Evolutionary conservation across 2,888 invertebrate species (phyloP).

Genomic region (Julus scanicus): DNA sequence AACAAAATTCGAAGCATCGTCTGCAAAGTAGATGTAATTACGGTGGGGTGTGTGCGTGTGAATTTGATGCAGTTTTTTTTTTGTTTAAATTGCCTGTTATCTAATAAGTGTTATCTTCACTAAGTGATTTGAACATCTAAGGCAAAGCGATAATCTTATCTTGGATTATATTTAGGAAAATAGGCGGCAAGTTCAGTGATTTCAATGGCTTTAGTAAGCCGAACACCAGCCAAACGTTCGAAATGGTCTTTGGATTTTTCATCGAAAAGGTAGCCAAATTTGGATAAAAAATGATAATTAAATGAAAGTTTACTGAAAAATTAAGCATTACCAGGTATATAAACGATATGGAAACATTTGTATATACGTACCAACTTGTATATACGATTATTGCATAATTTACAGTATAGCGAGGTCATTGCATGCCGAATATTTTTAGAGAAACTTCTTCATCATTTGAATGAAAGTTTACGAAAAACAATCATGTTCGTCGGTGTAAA

Average conservation of each 20-base stretch:
- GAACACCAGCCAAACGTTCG: conserved; percentile 23
- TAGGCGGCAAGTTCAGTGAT: background rate
- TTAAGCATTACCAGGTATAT: background rate
- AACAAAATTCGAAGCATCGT: background rate
- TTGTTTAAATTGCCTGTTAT: background rate
- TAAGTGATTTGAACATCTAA: background rate
- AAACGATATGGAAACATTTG: background rate
- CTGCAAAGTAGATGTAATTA: background rate
- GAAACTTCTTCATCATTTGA: no score
- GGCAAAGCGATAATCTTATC: background rate
- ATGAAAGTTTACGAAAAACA: no score
- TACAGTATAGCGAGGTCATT: no score
- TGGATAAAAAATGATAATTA: background rate
- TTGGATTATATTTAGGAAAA: background rate
- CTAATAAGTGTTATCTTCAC: background rate
- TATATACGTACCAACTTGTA: no score
- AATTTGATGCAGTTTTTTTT: background rate
- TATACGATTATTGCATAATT: no score
- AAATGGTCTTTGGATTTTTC: conserved; percentile 54
- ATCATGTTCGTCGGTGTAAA: no score
- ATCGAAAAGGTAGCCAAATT: conserved; percentile 27
- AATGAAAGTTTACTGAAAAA: background rate
- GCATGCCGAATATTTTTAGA: no score
- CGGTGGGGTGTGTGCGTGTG: background rate
- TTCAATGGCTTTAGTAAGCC: conserved; percentile 38